These are phyloP conservation scores for Ailuropoda melanoleuca DNA, from an alignment of 2,113 vertebrate genomes.

Conservation along the genomic window DNA sequence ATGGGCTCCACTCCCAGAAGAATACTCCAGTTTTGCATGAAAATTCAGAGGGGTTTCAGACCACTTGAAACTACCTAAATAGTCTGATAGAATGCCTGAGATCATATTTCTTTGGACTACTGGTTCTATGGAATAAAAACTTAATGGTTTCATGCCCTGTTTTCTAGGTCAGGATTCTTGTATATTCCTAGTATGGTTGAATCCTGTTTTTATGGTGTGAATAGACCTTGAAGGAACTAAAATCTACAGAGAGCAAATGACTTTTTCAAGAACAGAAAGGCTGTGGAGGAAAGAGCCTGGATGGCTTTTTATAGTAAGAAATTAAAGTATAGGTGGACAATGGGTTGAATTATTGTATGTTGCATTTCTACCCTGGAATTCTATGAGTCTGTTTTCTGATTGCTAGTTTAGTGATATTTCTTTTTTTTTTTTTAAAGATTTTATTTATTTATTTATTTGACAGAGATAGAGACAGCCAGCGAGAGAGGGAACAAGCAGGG, in stretches of 20 bases:
- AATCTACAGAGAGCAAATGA: background rate
- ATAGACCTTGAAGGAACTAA: background rate
- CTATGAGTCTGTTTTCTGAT: background rate
- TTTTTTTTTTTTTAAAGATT: too few species aligned
- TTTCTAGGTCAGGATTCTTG: background rate
- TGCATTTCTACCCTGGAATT: background rate
- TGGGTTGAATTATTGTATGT: background rate
- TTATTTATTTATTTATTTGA: too few species aligned
- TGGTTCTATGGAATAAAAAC: background rate
- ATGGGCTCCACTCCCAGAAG: background rate
- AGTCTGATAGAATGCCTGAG: background rate
- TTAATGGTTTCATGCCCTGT: background rate
- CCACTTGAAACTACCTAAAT: background rate
- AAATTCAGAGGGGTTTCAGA: slow-evolving; percentile 11
- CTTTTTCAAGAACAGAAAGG: background rate
- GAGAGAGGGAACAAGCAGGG: too few species aligned
- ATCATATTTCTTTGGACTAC: background rate
- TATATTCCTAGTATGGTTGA: background rate
- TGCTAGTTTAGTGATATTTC: background rate
- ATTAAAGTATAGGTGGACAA: background rate
- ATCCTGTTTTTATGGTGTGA: background rate
- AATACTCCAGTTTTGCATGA: background rate
- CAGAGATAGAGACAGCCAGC: too few species aligned
- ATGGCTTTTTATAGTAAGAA: background rate
- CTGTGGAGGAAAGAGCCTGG: background rate